Conservation (phyloP, 2,888 invertebrate genomes). For the Caenorhabditis drosophilae region DNA sequence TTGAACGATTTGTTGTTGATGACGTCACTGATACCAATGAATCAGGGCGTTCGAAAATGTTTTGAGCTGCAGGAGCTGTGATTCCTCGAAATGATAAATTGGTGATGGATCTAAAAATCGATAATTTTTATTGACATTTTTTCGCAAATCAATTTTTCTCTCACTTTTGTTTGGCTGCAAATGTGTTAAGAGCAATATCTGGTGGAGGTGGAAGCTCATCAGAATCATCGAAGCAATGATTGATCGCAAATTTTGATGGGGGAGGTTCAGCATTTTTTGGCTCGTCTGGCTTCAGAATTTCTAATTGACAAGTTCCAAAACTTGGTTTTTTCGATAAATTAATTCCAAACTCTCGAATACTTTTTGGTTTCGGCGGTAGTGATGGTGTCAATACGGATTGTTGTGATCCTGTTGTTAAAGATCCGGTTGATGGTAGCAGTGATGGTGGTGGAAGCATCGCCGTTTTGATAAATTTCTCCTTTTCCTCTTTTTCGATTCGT, state of each 20-base stretch:
- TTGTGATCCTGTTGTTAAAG: neutral
- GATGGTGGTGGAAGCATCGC: conserved; percentile 23
- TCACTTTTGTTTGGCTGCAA: conserved; percentile 35
- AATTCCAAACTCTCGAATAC: conserved; percentile 43
- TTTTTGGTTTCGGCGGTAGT: conserved; percentile 24
- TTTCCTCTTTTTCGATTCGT: conserved; percentile 23
- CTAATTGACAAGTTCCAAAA: conserved; percentile 22
- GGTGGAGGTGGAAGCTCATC: conserved; percentile 42
- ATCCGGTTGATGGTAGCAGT: conserved; percentile 3
- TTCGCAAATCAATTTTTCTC: neutral
- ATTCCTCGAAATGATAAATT: conserved; percentile 44
- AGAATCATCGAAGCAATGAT: neutral
- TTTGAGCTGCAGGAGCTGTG: conserved; percentile 20
- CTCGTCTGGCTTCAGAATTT: conserved; percentile 7
- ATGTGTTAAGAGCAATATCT: conserved; percentile 43
- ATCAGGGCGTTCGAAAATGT: conserved; percentile 50
- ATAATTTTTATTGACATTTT: conserved; percentile 10
- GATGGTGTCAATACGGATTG: neutral
- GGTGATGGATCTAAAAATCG: conserved; percentile 27
- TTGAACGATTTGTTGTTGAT: conserved; percentile 7
- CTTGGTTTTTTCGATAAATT: conserved; percentile 37
- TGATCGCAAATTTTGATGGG: too few species aligned
- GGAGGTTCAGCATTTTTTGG: too few species aligned
- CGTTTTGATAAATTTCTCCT: conserved; percentile 19
- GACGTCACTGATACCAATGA: conserved; percentile 25